phyloP scores from a whole-genome alignment of 2,888 invertebrate genomes.

The Harpalus rubripes region DNA sequence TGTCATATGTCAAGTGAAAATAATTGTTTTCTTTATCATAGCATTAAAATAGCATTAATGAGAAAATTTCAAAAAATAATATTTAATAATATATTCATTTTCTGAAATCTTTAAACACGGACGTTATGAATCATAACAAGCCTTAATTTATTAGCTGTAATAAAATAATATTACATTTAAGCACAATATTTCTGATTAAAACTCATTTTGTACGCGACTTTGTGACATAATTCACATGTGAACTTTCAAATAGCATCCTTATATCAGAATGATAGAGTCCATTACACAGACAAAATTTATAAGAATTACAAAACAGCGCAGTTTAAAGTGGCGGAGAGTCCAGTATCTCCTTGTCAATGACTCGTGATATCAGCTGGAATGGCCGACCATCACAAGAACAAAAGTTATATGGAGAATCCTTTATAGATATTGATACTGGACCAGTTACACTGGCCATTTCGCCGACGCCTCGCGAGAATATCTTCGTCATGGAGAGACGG shows the following conservation, averaged over 20 bases:
- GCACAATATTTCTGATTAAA: no score
- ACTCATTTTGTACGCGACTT: no score
- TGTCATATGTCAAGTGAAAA: no score
- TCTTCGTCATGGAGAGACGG: not conserved
- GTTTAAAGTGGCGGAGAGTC: constrained; percentile 15
- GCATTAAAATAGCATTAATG: no score
- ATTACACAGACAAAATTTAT: constrained; percentile 29
- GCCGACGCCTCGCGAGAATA: not conserved
- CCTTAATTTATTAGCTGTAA: no score
- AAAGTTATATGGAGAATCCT: constrained; percentile 62
- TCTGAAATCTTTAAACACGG: no score
- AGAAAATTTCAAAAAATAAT: no score
- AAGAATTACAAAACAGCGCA: constrained; percentile 20
- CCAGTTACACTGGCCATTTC: no score
- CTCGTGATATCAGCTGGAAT: constrained; percentile 59
- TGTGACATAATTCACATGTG: not conserved
- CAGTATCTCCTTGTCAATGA: constrained; percentile 54
- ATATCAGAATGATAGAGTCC: constrained; percentile 12
- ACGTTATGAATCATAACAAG: no score
- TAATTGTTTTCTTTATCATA: no score
- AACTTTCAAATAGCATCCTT: not conserved
- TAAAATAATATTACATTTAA: no score
- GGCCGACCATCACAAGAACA: constrained; percentile 53
- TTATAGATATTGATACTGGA: constrained; percentile 64
- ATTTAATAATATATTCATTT: no score